Evolutionary conservation across 2,888 invertebrate genomes (phyloP), one percentile per base, ranked within the genome.

Genomic region (Latrodectus elegans): DNA sequence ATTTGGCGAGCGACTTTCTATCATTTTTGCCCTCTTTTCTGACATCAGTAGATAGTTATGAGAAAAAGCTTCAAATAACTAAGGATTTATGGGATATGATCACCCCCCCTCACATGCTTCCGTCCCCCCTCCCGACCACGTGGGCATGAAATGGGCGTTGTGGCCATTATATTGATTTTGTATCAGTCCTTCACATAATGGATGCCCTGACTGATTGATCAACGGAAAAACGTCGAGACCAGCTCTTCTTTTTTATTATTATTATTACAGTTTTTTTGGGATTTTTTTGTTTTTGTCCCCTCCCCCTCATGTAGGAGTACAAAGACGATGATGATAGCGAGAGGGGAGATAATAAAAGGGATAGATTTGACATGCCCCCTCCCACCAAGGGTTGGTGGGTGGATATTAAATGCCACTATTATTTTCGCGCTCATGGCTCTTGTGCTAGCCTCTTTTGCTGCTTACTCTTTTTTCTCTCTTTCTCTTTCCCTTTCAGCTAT

Each of bases 31-130:
- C 67, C 17, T 17, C 17, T 67, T 67, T 67, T 11, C 67, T 17
- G 17, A n/a, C 22, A 67, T 17, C 17, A 17, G 67, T 17, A 22
- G 67, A 75, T 82, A 82, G 82, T 82, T 82, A 77, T 73, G 65
- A 72, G 65, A 51, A 67, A 84, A 79, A 75, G 79, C 85, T 79
- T 79, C 78, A 76, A 78, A 79, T 84, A 78, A 79, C 85, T 70
- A 74, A 78, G 74, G 79, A 85, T 85, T 85, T 85, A 85, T 85
- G 79, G 79, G 67, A 72, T 70, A 79, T 85, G 74, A 85, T 85
- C 60, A 60, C 72, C 9, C 55, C 65, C 65, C 67, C 6, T n/a
- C 73, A 51, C 53, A n/a, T 72, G 10, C 4, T 14, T 22, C 17
- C 52, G 15, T 55, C 73, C 68, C 68, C 67, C 73, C 68, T 55